These are phyloP conservation scores for Heterocephalus glaber DNA, from an alignment of 2,113 vertebrate species.

Conservation along the genomic window DNA sequence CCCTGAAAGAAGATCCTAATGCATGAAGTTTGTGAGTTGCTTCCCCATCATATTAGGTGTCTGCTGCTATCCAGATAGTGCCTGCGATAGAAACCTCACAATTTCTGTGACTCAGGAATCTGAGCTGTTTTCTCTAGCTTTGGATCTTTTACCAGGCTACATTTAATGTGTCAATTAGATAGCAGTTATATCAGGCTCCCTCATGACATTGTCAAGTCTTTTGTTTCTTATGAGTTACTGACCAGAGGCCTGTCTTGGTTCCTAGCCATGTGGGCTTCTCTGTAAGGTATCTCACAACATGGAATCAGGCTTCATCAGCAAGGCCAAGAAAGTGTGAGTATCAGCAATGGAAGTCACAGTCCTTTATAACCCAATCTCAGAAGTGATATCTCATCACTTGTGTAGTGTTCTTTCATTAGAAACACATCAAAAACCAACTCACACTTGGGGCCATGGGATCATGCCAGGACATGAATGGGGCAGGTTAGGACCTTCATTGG, in stretches of 20 bases:
- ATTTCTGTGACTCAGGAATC: not conserved
- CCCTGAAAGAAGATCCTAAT: accelerated
- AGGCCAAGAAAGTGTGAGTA: not conserved
- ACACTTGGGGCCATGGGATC: not conserved
- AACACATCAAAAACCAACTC: not conserved
- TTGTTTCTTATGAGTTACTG: not conserved
- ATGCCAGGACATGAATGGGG: too few relatives aligned
- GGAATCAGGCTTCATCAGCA: not conserved
- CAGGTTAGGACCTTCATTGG: too few relatives aligned
- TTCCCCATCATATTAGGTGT: not conserved
- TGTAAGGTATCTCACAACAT: not conserved
- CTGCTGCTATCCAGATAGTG: not conserved
- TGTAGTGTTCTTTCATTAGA: not conserved
- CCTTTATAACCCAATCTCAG: not conserved
- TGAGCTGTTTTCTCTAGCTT: not conserved
- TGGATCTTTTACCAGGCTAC: not conserved
- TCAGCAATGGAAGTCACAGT: not conserved
- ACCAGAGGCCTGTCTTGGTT: not conserved
- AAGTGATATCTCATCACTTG: not conserved
- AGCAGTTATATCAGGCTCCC: not conserved
- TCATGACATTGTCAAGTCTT: not conserved
- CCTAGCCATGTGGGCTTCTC: not conserved
- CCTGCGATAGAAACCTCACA: not conserved
- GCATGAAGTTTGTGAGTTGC: not conserved
- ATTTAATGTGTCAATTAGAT: not conserved